Percentiles rank a stretch among this genome's conserved stretches.
Conservation (phyloP, 2,888 invertebrate species). For the Drosophila koepferae region DNA sequence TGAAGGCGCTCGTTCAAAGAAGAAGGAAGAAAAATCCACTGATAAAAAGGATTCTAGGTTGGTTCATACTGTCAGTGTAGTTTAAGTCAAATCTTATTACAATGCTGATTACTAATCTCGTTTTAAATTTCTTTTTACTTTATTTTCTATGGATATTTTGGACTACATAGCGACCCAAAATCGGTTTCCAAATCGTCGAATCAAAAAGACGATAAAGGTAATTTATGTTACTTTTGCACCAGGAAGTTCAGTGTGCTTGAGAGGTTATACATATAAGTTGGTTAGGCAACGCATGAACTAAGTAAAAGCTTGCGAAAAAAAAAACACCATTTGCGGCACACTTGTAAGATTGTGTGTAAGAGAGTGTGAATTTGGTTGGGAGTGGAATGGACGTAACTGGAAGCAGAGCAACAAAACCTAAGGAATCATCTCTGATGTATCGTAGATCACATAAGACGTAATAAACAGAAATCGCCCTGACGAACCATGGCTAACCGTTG, state of each 20-base stretch:
- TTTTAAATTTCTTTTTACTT: conserved; percentile 8
- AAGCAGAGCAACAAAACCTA: conserved; percentile 1
- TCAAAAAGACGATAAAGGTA: conserved; percentile 85
- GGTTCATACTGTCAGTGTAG: conserved; percentile 54
- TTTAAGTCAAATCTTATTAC: no score
- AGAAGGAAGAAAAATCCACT: conserved; percentile 85
- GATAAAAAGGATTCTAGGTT: conserved; percentile 87
- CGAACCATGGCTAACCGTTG: background rate
- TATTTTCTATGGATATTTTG: conserved; percentile 16
- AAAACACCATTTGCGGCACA: conserved; percentile 36
- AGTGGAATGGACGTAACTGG: conserved; percentile 25
- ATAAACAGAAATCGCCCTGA: background rate
- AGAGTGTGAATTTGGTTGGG: conserved; percentile 82
- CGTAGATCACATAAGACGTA: background rate
- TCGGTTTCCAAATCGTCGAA: conserved; percentile 74
- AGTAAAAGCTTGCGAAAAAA: conserved; percentile 42
- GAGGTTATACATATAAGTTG: conserved; percentile 45
- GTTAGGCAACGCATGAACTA: conserved; percentile 48
- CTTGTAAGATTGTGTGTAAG: conserved; percentile 53
- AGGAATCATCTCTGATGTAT: background rate
- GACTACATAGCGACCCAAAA: conserved; percentile 73
- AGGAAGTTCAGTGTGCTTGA: conserved; percentile 53
- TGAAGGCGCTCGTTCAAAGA: conserved; percentile 61
- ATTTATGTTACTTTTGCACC: conserved; percentile 64
- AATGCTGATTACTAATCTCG: conserved; percentile 22